phyloP scores from a whole-genome alignment of 2,797 vertebrate genomes.

The Ibycter americanus region DNA sequence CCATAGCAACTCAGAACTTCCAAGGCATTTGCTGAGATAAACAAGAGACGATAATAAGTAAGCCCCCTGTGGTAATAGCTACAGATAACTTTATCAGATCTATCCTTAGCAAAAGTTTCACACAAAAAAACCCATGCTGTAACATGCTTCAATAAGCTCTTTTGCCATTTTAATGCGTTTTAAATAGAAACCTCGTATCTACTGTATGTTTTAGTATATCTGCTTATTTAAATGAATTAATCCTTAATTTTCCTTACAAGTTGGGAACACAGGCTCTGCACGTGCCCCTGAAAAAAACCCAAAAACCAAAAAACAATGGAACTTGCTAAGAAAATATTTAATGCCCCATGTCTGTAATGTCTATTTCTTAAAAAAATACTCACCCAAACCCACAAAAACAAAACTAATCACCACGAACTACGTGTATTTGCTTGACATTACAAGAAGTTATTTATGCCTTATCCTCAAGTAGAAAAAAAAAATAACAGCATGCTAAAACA shows the following conservation, averaged over 20 bases:
- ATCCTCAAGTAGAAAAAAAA: neutral
- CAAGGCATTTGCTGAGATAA: neutral
- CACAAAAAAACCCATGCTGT: accelerated
- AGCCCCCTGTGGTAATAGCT: neutral
- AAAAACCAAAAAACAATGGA: accelerated
- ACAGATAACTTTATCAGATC: neutral
- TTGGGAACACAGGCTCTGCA: neutral
- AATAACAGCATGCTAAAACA: neutral
- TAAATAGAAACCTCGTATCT: neutral
- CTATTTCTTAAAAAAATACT: neutral
- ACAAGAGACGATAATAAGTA: neutral
- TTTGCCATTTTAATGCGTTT: neutral
- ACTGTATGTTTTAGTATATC: neutral
- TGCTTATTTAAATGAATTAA: neutral
- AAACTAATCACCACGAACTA: neutral
- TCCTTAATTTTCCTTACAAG: neutral
- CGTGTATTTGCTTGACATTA: neutral
- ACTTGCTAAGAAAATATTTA: neutral
- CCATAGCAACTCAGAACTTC: neutral
- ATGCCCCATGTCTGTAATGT: neutral
- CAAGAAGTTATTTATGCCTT: neutral
- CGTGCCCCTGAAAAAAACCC: neutral
- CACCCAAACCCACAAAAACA: too few relatives aligned
- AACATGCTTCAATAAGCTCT: neutral
- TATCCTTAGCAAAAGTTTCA: neutral